phyloP scores from a whole-genome alignment of 1,140 invertebrate species.

The Zophobas morio region DNA sequence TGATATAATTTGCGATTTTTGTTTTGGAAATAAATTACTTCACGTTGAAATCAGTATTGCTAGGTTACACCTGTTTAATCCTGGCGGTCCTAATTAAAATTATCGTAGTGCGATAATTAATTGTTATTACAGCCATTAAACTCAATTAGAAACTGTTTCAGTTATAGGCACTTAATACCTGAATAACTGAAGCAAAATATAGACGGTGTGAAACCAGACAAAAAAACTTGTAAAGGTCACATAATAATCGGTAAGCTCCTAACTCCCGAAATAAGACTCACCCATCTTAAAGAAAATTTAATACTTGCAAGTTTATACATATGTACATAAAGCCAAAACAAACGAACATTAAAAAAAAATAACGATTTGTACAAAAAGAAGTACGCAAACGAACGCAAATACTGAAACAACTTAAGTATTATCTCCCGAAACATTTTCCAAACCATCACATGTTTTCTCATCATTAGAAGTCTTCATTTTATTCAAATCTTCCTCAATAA shows the following conservation, averaged over 20 bases:
- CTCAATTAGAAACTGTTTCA: no score
- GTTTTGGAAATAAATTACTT: no score
- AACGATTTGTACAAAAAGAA: constrained; percentile 52
- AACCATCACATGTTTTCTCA: constrained; percentile 21
- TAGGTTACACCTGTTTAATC: no score
- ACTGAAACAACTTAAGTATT: constrained; percentile 50
- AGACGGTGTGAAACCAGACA: not conserved
- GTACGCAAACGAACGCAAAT: constrained; percentile 20
- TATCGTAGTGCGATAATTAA: no score
- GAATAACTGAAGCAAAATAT: not conserved
- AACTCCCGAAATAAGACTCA: constrained; percentile 1
- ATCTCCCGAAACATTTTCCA: constrained; percentile 34
- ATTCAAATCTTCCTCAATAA: constrained; percentile 50
- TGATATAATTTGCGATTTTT: no score
- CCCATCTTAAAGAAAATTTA: constrained; percentile 49
- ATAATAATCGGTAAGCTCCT: no score
- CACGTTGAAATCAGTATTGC: no score
- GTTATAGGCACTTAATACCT: no score
- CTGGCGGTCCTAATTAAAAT: no score
- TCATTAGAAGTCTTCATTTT: constrained; percentile 16
- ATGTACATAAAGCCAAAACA: constrained; percentile 48
- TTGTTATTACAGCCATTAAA: no score
- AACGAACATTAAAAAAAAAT: constrained; percentile 42
- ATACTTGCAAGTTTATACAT: constrained; percentile 49
- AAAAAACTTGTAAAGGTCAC: not conserved